Conservation (phyloP, 1,140 invertebrate genomes). For the Drosophila punjabiensis region DNA sequence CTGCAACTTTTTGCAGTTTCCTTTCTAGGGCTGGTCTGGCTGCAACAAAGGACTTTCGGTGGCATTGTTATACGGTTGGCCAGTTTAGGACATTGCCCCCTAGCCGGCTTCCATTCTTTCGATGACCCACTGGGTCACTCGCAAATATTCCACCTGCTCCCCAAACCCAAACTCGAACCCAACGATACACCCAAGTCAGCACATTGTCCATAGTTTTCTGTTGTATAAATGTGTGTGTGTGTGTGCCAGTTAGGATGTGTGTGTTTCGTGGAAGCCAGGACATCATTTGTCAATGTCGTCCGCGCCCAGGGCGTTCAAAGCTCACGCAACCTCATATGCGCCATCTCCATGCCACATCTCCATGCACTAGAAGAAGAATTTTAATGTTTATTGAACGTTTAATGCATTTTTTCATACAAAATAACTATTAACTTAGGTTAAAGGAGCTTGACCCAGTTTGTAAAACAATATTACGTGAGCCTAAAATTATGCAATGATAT, state of each 20-base stretch:
- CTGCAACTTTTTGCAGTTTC: constrained; percentile 57
- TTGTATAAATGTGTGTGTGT: constrained; percentile 4
- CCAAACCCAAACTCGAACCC: neutral
- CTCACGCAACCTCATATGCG: constrained; percentile 64
- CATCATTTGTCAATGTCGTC: constrained; percentile 81
- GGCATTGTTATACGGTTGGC: constrained; percentile 66
- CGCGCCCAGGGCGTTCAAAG: constrained; percentile 45
- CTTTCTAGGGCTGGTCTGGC: constrained; percentile 38
- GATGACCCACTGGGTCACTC: constrained; percentile 64
- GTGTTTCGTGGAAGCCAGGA: constrained; percentile 42
- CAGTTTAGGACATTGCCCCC: constrained; percentile 67
- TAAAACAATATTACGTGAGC: too few relatives aligned
- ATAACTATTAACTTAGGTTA: too few relatives aligned
- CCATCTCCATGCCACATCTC: constrained; percentile 40
- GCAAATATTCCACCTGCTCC: constrained; percentile 61
- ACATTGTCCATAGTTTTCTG: constrained; percentile 42
- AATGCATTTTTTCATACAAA: neutral
- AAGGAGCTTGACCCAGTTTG: too few relatives aligned
- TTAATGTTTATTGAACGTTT: too few relatives aligned
- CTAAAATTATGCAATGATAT: too few relatives aligned
- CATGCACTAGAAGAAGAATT: neutral
- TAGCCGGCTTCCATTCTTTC: constrained; percentile 23
- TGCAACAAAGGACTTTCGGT: constrained; percentile 59
- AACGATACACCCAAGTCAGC: constrained; percentile 24
- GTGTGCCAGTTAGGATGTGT: constrained; percentile 29